phyloP scores from a whole-genome alignment of 2,113 vertebrate genomes.

The Colistium nudipinnis region DNA sequence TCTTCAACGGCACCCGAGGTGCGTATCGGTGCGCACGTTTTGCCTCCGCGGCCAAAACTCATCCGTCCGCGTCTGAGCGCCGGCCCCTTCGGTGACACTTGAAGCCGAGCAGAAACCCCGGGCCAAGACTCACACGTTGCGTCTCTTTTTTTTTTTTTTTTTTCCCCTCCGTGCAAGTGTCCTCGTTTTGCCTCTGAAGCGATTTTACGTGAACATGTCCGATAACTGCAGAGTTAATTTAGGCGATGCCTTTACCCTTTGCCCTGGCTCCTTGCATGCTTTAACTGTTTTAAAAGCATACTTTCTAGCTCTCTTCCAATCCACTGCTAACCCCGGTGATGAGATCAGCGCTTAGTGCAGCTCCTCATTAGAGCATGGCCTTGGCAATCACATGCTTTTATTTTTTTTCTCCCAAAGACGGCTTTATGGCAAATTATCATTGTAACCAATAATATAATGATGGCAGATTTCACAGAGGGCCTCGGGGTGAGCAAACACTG shows the following conservation, averaged over 20 bases:
- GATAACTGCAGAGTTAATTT: conserved; percentile 66
- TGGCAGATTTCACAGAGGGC: conserved; percentile 45
- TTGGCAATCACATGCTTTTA: conserved; percentile 46
- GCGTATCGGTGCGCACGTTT: conserved; percentile 33
- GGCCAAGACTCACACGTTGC: conserved; percentile 42
- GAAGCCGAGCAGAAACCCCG: conserved; percentile 44
- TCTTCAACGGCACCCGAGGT: conserved; percentile 94
- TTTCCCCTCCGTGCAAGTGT: too few relatives aligned
- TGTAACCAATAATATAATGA: conserved; percentile 63
- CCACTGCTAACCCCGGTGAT: conserved; percentile 63
- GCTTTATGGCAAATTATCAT: conserved; percentile 56
- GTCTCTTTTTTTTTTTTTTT: conserved; percentile 52
- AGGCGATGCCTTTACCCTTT: conserved; percentile 49
- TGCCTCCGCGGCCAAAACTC: conserved; percentile 18
- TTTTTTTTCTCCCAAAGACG: conserved; percentile 49
- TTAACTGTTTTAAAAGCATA: conserved; percentile 56
- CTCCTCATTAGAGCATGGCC: conserved; percentile 64
- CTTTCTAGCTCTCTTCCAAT: conserved; percentile 63
- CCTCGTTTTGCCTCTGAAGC: conserved; percentile 57
- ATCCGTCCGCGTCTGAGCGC: conserved; percentile 30
- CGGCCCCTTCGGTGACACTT: conserved; percentile 35
- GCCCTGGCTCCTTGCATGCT: conserved; percentile 35
- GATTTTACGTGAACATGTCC: conserved; percentile 64
- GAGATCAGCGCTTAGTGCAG: conserved; percentile 66
- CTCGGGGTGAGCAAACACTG: conserved; percentile 41